A percentile compares a stretch with the other conserved stretches of the same genome.
phyloP scores from a whole-genome alignment of 2,888 invertebrate species.

The Rugalucina vietnamica region DNA sequence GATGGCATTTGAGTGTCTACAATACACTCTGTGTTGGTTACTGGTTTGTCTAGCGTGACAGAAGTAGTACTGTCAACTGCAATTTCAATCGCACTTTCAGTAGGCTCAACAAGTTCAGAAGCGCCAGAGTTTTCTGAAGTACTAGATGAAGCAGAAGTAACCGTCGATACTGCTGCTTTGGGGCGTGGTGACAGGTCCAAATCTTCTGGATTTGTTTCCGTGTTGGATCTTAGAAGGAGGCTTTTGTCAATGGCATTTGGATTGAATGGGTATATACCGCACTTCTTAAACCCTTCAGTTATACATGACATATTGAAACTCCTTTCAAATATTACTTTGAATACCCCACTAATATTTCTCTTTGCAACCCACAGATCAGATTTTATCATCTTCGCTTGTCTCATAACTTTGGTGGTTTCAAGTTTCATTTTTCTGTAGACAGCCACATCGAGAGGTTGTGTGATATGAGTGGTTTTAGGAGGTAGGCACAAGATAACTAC shows the following conservation, averaged over 20 bases:
- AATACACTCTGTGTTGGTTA: too few species aligned
- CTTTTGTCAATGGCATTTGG: slow-evolving; percentile 24
- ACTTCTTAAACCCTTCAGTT: slow-evolving; percentile 13
- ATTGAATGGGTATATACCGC: slow-evolving; percentile 6
- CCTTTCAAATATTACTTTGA: slow-evolving; percentile 23
- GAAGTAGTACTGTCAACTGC: too few species aligned
- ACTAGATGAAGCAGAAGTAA: not conserved
- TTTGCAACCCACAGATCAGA: slow-evolving; percentile 29
- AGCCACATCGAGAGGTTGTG: slow-evolving; percentile 40
- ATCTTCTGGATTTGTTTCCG: not conserved
- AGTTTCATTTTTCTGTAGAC: slow-evolving; percentile 46
- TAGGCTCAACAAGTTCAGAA: too few species aligned
- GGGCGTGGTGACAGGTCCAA: not conserved
- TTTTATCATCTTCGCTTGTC: slow-evolving; percentile 14
- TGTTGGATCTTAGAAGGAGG: not conserved
- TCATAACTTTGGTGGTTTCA: slow-evolving; percentile 35
- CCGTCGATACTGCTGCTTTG: not conserved
- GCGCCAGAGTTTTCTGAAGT: too few species aligned
- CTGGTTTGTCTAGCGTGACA: too few species aligned
- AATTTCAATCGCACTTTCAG: too few species aligned
- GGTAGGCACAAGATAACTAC: slow-evolving; percentile 43
- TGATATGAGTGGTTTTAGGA: slow-evolving; percentile 9
- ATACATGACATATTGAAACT: slow-evolving; percentile 27
- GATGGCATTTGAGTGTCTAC: too few species aligned
- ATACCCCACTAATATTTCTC: slow-evolving; percentile 21